phyloP scores from a whole-genome alignment of 2,113 vertebrate genomes.

The Cyphomyrus plagiostoma region DNA sequence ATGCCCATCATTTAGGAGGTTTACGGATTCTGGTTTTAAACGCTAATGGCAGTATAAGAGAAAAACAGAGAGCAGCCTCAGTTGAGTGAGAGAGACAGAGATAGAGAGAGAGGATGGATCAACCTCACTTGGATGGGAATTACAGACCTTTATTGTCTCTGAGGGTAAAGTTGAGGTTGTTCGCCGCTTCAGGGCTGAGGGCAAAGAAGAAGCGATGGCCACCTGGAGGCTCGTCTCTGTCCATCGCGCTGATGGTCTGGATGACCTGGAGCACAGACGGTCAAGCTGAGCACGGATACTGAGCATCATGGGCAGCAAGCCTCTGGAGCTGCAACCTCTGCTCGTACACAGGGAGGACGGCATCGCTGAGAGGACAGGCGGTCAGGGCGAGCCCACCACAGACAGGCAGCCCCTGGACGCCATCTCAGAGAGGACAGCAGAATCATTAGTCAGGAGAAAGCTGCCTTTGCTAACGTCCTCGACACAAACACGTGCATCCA shows the following conservation, averaged over 20 bases:
- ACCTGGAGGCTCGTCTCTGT: conserved; percentile 74
- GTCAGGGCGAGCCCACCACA: neutral
- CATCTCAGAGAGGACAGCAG: neutral
- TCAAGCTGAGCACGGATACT: neutral
- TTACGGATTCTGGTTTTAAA: neutral
- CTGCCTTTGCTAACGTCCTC: neutral
- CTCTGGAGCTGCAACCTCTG: neutral
- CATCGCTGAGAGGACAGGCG: neutral
- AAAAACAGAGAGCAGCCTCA: neutral
- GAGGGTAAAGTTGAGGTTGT: conserved; percentile 78
- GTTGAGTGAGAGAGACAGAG: neutral
- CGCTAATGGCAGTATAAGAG: neutral
- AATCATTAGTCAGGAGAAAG: neutral
- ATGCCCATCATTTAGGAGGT: neutral
- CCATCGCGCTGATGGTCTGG: conserved; percentile 78
- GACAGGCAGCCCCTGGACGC: neutral
- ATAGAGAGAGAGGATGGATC: neutral
- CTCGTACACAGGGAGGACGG: neutral
- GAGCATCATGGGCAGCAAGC: neutral
- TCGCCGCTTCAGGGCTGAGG: conserved; percentile 65
- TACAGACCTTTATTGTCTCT: conserved; percentile 77
- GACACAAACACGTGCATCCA: neutral
- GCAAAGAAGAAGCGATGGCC: conserved; percentile 83
- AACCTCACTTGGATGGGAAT: neutral
- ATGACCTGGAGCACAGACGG: conserved; percentile 59